These are phyloP conservation scores for Phalanger gymnotis DNA, from an alignment of 2,797 vertebrate species.

Conservation along the genomic window DNA sequence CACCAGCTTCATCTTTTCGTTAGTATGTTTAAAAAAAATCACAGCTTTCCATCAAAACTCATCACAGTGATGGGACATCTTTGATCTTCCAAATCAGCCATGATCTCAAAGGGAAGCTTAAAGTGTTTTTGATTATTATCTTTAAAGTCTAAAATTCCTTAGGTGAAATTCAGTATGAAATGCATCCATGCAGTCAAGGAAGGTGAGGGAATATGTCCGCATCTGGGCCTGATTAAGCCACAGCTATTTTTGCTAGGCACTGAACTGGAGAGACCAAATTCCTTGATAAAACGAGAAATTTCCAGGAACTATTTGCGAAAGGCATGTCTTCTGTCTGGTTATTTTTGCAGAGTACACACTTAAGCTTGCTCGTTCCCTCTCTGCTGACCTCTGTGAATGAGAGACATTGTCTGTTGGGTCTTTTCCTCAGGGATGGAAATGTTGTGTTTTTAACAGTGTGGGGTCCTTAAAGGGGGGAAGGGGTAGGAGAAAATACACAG, in stretches of 20 bases:
- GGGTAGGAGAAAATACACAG: background rate
- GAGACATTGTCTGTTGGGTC: constrained; percentile 77
- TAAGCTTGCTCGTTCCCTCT: constrained; percentile 72
- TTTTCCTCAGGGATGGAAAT: background rate
- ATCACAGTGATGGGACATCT: constrained; percentile 78
- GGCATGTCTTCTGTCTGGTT: constrained; percentile 84
- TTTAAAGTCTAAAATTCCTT: constrained; percentile 88
- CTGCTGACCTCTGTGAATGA: constrained; percentile 64
- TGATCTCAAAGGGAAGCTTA: constrained; percentile 85
- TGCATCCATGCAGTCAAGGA: constrained; percentile 84
- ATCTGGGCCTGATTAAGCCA: constrained; percentile 87
- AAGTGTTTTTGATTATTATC: constrained; percentile 88
- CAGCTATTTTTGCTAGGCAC: constrained; percentile 86
- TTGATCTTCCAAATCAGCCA: constrained; percentile 85
- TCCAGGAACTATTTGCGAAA: constrained; percentile 85
- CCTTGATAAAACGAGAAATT: constrained; percentile 86
- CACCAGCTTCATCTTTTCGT: constrained; percentile 76
- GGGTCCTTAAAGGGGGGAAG: background rate
- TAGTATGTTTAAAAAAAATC: constrained; percentile 70
- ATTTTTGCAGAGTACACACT: constrained; percentile 77
- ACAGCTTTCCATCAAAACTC: constrained; percentile 76
- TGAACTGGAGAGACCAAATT: constrained; percentile 88
- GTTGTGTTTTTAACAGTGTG: background rate
- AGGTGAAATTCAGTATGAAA: constrained; percentile 89
- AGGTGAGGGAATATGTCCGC: constrained; percentile 86